Percentiles rank a stretch among this genome's conserved stretches.
Conservation (phyloP, 2,113 vertebrate species). For the Pelecanus crispus region DNA sequence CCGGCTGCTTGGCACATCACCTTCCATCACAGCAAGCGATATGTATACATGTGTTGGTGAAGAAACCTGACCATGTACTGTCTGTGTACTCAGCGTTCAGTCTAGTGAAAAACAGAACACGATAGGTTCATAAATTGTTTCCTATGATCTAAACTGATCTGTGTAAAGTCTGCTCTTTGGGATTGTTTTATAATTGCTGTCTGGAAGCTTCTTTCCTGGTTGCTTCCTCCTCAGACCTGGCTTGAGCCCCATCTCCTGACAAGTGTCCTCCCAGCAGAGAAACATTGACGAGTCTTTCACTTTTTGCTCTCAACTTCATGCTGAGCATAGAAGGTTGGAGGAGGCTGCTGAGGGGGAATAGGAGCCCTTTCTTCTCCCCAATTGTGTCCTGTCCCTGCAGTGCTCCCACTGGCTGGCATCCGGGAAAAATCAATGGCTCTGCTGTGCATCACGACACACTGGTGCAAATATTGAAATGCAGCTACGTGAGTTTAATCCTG, state of each 20-base stretch:
- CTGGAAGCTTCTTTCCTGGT: constrained; percentile 62
- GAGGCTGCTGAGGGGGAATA: background rate
- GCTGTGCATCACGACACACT: background rate
- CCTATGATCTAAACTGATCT: constrained; percentile 71
- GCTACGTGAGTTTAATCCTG: background rate
- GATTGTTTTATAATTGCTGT: constrained; percentile 64
- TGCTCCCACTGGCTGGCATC: background rate
- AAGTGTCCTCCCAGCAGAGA: background rate
- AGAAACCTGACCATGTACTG: constrained; percentile 65
- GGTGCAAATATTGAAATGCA: background rate
- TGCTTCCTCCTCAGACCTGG: constrained; percentile 5
- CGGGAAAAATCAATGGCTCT: background rate
- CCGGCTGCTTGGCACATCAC: background rate
- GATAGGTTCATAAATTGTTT: constrained; percentile 54
- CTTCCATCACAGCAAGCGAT: constrained; percentile 30
- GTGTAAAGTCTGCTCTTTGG: constrained; percentile 57
- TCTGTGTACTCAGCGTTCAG: background rate
- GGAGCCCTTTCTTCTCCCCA: background rate
- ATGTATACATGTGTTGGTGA: constrained; percentile 8
- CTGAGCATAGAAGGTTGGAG: background rate
- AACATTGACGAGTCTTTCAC: background rate
- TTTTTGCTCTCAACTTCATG: constrained; percentile 2
- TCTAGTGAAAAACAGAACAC: constrained; percentile 12
- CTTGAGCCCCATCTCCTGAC: background rate
- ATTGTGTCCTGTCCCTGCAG: background rate